phyloP scores from a whole-genome alignment of 2,888 invertebrate species.

The Pimpla rufipes region DNA sequence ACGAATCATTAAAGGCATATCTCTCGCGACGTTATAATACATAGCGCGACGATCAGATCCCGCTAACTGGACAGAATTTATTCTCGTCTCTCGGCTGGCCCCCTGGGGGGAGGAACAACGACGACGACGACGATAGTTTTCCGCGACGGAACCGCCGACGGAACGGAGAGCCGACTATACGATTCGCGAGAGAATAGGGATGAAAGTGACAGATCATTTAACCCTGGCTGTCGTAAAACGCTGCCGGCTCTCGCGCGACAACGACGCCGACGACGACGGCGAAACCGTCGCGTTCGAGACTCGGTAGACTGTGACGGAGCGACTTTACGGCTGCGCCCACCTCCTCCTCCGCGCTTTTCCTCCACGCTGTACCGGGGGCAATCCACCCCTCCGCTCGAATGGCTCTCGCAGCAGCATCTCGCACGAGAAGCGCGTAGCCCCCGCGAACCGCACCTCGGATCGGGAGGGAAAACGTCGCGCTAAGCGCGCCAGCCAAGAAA shows the following conservation, averaged over 20 bases:
- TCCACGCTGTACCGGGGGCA: slow-evolving; percentile 20
- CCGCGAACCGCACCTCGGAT: background rate
- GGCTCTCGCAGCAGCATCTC: slow-evolving; percentile 14
- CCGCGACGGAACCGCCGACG: background rate
- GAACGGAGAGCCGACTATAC: background rate
- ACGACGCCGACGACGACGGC: slow-evolving; percentile 51
- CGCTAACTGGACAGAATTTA: slow-evolving; percentile 15
- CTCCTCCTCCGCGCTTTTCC: slow-evolving; percentile 27
- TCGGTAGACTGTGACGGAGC: slow-evolving; percentile 79
- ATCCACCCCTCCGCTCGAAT: slow-evolving; percentile 8
- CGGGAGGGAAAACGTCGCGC: background rate
- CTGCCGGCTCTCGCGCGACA: slow-evolving; percentile 54
- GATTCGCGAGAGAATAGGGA: slow-evolving; percentile 55
- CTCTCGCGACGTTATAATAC: background rate
- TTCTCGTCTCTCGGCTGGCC: slow-evolving; percentile 6
- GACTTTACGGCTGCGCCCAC: slow-evolving; percentile 59
- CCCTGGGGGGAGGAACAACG: background rate
- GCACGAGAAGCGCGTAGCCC: slow-evolving; percentile 5
- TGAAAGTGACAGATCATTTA: slow-evolving; percentile 82
- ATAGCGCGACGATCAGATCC: background rate
- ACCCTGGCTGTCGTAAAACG: slow-evolving; percentile 80
- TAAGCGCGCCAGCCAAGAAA: slow-evolving; percentile 15
- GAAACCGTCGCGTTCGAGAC: slow-evolving; percentile 68
- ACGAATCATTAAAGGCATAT: slow-evolving; percentile 35
- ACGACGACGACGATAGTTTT: background rate